A percentile compares a stretch with the other conserved stretches of the same genome.
Conservation (phyloP, 2,113 vertebrate species). For the Labrus mixtus region DNA sequence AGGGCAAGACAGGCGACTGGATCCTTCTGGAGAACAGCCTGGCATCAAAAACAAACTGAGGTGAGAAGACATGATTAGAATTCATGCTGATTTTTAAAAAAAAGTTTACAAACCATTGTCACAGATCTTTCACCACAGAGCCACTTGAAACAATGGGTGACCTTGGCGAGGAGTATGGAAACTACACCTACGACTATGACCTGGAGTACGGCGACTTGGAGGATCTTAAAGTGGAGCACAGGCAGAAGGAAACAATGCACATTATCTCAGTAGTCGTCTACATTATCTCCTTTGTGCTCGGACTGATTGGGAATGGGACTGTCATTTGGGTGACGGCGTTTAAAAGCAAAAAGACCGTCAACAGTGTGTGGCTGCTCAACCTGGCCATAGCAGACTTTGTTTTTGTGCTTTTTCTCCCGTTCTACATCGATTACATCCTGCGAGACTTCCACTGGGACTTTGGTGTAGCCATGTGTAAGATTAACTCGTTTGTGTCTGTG, state of each 20-base stretch:
- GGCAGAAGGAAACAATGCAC: conserved; percentile 81
- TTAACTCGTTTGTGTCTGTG: conserved; percentile 91
- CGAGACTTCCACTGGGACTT: conserved; percentile 94
- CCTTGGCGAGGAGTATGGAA: conserved; percentile 66
- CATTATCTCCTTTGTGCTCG: conserved; percentile 88
- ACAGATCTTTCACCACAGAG: conserved; percentile 33
- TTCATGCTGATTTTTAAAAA: neutral
- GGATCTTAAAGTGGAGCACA: conserved; percentile 62
- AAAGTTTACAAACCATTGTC: neutral
- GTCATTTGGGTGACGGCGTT: conserved; percentile 95
- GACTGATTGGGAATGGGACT: conserved; percentile 90
- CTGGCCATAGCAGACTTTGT: conserved; percentile 94
- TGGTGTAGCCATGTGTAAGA: conserved; percentile 90
- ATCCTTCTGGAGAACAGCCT: conserved; percentile 14
- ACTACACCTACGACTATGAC: conserved; percentile 75
- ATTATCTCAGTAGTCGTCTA: conserved; percentile 91
- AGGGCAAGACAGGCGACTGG: neutral
- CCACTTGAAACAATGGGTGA: conserved; percentile 50
- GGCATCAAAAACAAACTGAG: conserved; percentile 25
- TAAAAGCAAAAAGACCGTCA: conserved; percentile 92
- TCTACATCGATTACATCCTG: conserved; percentile 92
- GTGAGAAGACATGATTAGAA: conserved; percentile 14
- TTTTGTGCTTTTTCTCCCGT: conserved; percentile 93
- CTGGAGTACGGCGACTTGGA: conserved; percentile 76
- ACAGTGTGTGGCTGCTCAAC: conserved; percentile 93